Conservation (phyloP, 2,797 vertebrate species). For the Siniperca undulata region DNA sequence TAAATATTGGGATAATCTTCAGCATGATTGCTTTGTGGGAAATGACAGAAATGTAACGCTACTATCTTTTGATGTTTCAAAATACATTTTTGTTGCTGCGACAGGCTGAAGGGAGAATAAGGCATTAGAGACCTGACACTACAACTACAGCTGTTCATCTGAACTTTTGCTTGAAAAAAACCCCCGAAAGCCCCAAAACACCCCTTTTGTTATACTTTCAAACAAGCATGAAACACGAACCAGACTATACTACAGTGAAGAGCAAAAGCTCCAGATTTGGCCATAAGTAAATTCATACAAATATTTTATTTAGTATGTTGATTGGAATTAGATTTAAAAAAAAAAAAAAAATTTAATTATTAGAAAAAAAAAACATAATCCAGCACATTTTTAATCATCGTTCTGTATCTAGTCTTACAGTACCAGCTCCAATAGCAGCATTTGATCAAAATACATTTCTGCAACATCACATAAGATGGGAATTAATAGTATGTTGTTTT, state of each 20-base stretch:
- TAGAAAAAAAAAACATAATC: not conserved
- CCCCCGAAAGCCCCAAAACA: not conserved
- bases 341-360: too few species aligned
- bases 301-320: constrained; percentile 18
- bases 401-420: constrained; percentile 43
- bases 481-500: constrained; percentile 9
- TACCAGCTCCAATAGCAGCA: constrained; percentile 64
- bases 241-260: constrained; percentile 20
- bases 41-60: not conserved
- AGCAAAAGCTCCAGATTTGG: constrained; percentile 10
- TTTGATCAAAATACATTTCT: constrained; percentile 52
- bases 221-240: constrained; percentile 24
- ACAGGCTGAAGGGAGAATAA: constrained; percentile 57
- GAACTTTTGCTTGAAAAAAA: constrained; percentile 1
- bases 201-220: constrained; percentile 2
- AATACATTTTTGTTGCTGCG: constrained; percentile 7
- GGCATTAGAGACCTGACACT: constrained; percentile 56
- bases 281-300: constrained; percentile 5
- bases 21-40: constrained; percentile 11
- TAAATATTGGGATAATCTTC: constrained; percentile 26
- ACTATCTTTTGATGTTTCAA: constrained; percentile 26
- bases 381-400: constrained; percentile 28
- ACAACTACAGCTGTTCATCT: constrained; percentile 19
- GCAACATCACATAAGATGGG: constrained; percentile 20
- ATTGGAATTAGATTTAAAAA: constrained; percentile 10